Evolutionary conservation across 1,140 invertebrate species (phyloP).

Genomic region (Laodelphax striatellus): DNA sequence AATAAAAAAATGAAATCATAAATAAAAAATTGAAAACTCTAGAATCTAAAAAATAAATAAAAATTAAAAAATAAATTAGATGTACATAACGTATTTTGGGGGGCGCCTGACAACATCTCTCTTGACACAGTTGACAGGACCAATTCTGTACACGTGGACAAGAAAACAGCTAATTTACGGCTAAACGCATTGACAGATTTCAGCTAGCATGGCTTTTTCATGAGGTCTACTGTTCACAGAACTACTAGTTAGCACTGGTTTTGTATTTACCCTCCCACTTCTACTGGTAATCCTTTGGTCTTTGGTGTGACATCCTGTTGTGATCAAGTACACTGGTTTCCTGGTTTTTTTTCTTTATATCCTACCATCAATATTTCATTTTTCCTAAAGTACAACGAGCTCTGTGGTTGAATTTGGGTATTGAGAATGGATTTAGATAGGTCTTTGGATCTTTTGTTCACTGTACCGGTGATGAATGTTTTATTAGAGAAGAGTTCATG

Average conservation of each 20-base stretch:
- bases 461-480: constrained; percentile 3
- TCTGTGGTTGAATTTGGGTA: background rate
- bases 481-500: background rate
- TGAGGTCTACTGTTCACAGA: too few species aligned
- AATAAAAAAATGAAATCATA: too few species aligned
- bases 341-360: background rate
- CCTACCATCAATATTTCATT: background rate
- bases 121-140: too few species aligned
- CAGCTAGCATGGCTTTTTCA: too few species aligned
- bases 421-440: background rate
- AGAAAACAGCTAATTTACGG: too few species aligned
- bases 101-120: too few species aligned
- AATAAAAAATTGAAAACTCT: too few species aligned
- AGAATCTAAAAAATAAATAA: too few species aligned
- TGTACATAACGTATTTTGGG: too few species aligned
- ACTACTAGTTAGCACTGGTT: background rate
- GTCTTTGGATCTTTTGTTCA: constrained; percentile 8
- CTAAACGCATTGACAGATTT: too few species aligned
- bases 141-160: too few species aligned
- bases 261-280: background rate
- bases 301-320: constrained; percentile 1
- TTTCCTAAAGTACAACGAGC: constrained; percentile 1
- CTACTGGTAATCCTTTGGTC: background rate
- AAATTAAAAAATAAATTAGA: too few species aligned
- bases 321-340: constrained; percentile 6